Conservation (phyloP, 2,888 invertebrate species). For the Mystacides longicornis region DNA sequence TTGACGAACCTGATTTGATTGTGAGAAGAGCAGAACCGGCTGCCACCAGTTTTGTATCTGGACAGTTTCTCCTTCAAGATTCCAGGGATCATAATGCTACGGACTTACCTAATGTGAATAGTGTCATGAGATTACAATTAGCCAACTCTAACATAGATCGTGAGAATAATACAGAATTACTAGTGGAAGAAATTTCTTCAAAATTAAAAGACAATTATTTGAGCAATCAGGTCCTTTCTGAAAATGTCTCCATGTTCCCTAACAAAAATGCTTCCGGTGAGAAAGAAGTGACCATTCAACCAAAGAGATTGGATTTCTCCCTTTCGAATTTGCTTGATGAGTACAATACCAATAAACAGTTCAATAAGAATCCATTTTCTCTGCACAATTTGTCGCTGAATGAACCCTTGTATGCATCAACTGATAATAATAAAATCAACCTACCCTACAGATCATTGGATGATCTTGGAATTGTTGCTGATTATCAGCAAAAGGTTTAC, state of each 20-base stretch:
- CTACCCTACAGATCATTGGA: conserved; percentile 38
- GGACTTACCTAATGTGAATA: not conserved
- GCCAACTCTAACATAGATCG: not conserved
- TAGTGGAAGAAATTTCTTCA: conserved; percentile 4
- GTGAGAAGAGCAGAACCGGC: conserved; percentile 46
- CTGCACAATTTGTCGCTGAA: conserved; percentile 35
- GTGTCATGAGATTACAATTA: not conserved
- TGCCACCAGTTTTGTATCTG: conserved; percentile 29
- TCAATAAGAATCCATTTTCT: not conserved
- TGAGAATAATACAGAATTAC: not conserved
- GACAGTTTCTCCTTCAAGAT: conserved; percentile 14
- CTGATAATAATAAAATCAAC: conserved; percentile 35
- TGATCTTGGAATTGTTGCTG: conserved; percentile 46
- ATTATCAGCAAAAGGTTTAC: conserved; percentile 41
- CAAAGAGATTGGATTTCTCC: conserved; percentile 38
- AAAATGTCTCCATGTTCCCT: conserved; percentile 46
- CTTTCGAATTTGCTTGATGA: conserved; percentile 14
- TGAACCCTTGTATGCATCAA: conserved; percentile 1
- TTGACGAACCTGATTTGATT: conserved; percentile 57
- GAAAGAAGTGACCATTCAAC: conserved; percentile 40
- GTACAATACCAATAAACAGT: conserved; percentile 4
- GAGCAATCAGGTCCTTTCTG: conserved; percentile 25
- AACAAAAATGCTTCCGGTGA: conserved; percentile 40
- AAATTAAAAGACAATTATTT: conserved; percentile 18
- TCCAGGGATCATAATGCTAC: conserved; percentile 17